phyloP scores from a whole-genome alignment of 1,140 invertebrate genomes.

The Cyclargus thomasi region DNA sequence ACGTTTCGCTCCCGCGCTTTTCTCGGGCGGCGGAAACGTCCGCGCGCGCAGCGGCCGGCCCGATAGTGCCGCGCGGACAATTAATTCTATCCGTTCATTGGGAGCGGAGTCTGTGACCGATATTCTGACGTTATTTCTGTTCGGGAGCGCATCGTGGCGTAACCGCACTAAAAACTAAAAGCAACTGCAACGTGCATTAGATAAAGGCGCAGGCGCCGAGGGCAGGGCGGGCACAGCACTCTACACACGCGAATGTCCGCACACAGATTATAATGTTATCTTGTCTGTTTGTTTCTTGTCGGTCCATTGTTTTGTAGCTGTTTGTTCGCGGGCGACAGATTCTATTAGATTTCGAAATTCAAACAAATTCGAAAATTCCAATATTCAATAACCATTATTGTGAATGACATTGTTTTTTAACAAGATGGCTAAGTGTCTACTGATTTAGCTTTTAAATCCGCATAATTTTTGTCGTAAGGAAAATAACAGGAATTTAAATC shows the following conservation, averaged over 20 bases:
- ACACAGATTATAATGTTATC: background rate
- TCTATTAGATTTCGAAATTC: background rate
- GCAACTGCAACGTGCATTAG: constrained; percentile 69
- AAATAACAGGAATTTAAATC: no score
- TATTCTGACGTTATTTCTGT: constrained; percentile 72
- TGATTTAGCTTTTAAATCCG: no score
- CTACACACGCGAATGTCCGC: background rate
- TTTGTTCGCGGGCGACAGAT: background rate
- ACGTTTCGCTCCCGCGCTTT: constrained; percentile 45
- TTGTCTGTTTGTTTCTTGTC: background rate
- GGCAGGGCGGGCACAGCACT: background rate
- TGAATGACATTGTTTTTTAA: no score
- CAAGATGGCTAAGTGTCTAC: no score
- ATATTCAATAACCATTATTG: no score
- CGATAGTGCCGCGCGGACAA: constrained; percentile 65
- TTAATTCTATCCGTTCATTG: constrained; percentile 63
- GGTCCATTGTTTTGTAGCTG: constrained; percentile 6
- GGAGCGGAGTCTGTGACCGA: constrained; percentile 65
- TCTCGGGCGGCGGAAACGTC: constrained; percentile 52
- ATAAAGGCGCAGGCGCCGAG: constrained; percentile 55
- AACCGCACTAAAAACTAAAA: constrained; percentile 69
- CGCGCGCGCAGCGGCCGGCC: constrained; percentile 55
- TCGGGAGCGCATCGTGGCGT: constrained; percentile 52
- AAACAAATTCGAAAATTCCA: no score
- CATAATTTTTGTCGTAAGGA: no score